Evolutionary conservation across 2,113 vertebrate genomes (phyloP), one percentile per base, ranked within the genome.

Genomic region (Lepus europaeus): DNA sequence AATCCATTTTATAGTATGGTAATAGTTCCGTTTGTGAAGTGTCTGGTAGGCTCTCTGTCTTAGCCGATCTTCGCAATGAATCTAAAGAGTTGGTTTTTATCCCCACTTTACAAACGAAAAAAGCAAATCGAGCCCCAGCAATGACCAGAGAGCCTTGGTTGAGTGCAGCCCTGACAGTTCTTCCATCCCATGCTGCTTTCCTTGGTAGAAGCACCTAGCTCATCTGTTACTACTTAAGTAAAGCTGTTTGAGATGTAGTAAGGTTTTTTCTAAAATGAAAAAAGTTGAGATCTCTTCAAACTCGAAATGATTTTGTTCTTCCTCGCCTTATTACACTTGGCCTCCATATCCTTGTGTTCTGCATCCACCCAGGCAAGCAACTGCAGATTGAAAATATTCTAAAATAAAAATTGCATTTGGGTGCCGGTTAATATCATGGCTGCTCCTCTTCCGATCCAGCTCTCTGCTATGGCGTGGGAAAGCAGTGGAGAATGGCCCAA

Each of bases 231-330:
- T 87, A 78, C 51, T 83, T 87, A 84, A 91, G n/a, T 25, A 89
- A 74, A 45, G 27, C 87, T 91, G 23, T 68, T 68, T 90, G 81
- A 90, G 49, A 84, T 90, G 3, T 4, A 61, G 3, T 66, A 70
- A 19, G 56, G 73, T 39, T 92, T 90, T 56, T 85, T 96, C 84
- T 25, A 31, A 77, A 90, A 29, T 51, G 29, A 56, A 49, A 59
- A 53, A 33, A 63, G n/a, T 53, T 23, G 19, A 1, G 1, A 3
- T 49, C 39, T 49, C 0, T 94, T 94, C 19, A 80, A 49, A 88
- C 33, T 68, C 36, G 69, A 88, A 85, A 78, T 4, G 36, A 36
- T 33, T 96, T 93, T 85, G 23, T 77, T 87, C 93, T 90, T 89
- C 17, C 29, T 66, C 93, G 49, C 10, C 23, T 7, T 78, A 56